Conservation (phyloP, 2,888 invertebrate genomes). For the Nomada hirtipes region DNA sequence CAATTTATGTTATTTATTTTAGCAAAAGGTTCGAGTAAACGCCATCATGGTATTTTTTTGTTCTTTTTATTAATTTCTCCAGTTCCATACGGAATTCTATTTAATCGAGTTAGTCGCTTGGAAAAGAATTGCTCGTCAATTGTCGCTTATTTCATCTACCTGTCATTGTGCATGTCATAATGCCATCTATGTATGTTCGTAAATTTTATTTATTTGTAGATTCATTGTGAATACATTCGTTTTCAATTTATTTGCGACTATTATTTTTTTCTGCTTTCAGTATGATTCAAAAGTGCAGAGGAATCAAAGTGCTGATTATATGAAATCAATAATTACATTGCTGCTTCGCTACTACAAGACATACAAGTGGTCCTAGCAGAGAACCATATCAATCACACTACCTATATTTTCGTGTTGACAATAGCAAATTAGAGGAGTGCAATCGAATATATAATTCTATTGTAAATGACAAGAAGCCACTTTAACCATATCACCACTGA, state of each 20-base stretch:
- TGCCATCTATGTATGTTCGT: slow-evolving; percentile 78
- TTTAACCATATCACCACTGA: slow-evolving; percentile 28
- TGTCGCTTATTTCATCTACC: slow-evolving; percentile 63
- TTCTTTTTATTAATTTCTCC: no score
- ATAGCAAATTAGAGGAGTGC: slow-evolving; percentile 51
- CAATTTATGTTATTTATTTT: no score
- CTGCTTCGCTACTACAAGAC: slow-evolving; percentile 71
- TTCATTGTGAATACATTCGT: slow-evolving; percentile 74
- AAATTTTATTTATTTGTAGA: slow-evolving; percentile 77
- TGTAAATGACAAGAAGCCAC: slow-evolving; percentile 37
- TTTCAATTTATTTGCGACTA: slow-evolving; percentile 71
- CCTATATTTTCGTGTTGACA: slow-evolving; percentile 58
- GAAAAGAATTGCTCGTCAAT: slow-evolving; percentile 65
- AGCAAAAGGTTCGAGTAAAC: no score
- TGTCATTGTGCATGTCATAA: slow-evolving; percentile 76
- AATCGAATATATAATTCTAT: slow-evolving; percentile 21
- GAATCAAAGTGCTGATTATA: slow-evolving; percentile 70
- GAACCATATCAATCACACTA: slow-evolving; percentile 57
- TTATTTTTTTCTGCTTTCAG: slow-evolving; percentile 74
- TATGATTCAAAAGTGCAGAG: slow-evolving; percentile 72
- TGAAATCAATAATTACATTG: slow-evolving; percentile 67
- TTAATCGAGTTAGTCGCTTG: background rate
- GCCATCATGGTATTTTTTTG: no score
- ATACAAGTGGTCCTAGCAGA: slow-evolving; percentile 68
- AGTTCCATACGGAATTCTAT: no score